Percentiles rank a stretch among this genome's conserved stretches.
These are phyloP conservation scores for Helogale parvula DNA, from an alignment of 2,113 vertebrate species.

Conservation along the genomic window DNA sequence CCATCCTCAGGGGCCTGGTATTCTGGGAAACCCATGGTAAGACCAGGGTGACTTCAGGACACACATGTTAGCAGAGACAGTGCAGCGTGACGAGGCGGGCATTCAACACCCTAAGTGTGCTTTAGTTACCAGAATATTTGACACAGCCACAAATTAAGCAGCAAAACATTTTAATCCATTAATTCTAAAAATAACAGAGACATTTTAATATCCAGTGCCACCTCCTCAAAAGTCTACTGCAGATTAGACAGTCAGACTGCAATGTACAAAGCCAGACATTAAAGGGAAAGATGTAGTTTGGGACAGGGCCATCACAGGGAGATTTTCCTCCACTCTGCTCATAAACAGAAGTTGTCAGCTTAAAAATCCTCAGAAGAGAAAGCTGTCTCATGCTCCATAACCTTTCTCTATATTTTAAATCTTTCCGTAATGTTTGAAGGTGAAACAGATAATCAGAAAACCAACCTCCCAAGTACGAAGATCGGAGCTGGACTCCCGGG, in stretches of 20 bases:
- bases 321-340: conserved; percentile 31
- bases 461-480: background rate
- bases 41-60: conserved; percentile 62
- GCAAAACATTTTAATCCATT: conserved; percentile 81
- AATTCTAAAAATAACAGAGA: conserved; percentile 79
- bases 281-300: conserved; percentile 31
- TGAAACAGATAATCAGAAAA: conserved; percentile 45
- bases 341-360: conserved; percentile 21
- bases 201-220: conserved; percentile 60
- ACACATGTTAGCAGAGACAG: conserved; percentile 39
- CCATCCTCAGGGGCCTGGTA: conserved; percentile 17
- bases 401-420: conserved; percentile 52
- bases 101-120: conserved; percentile 45
- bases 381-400: conserved; percentile 46
- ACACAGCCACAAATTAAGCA: conserved; percentile 77
- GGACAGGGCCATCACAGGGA: conserved; percentile 32
- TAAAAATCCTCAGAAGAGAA: conserved; percentile 48
- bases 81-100: background rate
- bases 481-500: conserved; percentile 11
- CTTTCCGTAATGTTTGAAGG: conserved; percentile 27
- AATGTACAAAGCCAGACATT: conserved; percentile 58
- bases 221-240: conserved; percentile 68
- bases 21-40: conserved; percentile 42
- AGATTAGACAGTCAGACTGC: conserved; percentile 57
- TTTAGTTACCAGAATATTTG: conserved; percentile 65